Evolutionary conservation across 1,140 invertebrate genomes (phyloP).

Genomic region (Sycobia sp.): DNA sequence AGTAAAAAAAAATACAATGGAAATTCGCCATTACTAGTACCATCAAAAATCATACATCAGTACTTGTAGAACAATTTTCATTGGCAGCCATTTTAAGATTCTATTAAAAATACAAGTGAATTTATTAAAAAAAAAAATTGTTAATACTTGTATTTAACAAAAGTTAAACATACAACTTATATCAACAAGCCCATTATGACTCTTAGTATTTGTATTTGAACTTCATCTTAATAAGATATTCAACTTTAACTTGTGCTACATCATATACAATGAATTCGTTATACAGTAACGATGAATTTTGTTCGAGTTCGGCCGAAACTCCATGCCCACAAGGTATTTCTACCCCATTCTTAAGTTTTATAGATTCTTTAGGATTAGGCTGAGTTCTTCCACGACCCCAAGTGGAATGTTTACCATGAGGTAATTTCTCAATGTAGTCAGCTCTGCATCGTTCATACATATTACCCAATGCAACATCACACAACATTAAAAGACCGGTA

Average conservation of each 20-base stretch:
- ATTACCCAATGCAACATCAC: conserved; percentile 94
- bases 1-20: too few species aligned
- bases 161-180: too few species aligned
- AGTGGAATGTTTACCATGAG: conserved; percentile 78
- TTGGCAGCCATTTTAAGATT: too few species aligned
- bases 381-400: conserved; percentile 79
- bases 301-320: conserved; percentile 49
- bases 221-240: conserved; percentile 79
- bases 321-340: conserved; percentile 77
- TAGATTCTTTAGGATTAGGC: conserved; percentile 66
- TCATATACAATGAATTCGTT: conserved; percentile 95
- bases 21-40: too few species aligned
- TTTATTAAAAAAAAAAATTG: too few species aligned
- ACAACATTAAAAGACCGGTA: conserved; percentile 85
- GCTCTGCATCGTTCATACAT: conserved; percentile 79
- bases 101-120: too few species aligned
- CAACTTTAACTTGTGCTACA: conserved; percentile 82
- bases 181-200: too few species aligned
- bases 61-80: too few species aligned
- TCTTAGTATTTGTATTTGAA: conserved; percentile 72
- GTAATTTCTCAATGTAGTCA: conserved; percentile 79
- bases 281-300: conserved; percentile 71
- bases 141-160: too few species aligned
- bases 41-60: too few species aligned
- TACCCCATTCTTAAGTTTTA: conserved; percentile 65